Base-by-base conservation (phyloP, 1,140 invertebrate genomes). In the Samia ricini region DNA sequence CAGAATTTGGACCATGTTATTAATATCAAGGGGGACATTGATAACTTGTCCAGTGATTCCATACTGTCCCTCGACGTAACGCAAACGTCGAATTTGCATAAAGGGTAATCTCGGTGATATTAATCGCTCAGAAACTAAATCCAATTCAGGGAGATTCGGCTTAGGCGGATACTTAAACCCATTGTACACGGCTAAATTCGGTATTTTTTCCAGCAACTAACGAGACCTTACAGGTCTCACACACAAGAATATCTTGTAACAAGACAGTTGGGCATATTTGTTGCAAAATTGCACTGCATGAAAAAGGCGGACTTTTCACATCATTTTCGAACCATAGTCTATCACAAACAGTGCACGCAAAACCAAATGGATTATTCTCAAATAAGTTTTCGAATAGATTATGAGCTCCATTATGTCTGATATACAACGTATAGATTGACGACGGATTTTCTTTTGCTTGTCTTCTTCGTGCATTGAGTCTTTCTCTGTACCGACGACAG, bases 41-140 rank as follows among this genome's bases (percentile, higher is more conserved):
- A 81, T 77, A 22, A 74, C 56, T 57, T 77, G 77, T 10, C 79
- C 76, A 60, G 65, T 65, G 24, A 77, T 77, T 26, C 69, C 76
- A 49, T 57, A 71, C 62, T 76, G 72, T 36, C 76, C 71, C 51
- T 78, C 4, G 56, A 74, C 58, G 63, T 83, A 71, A 21, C 77
- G 19, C 10, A 84, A 63, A 33, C 77, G 61, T 62, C 76, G 60
- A 21, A 84, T 76, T 73, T 85, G 76, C 74, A 83, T 81, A 58
- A 85, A 85, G 10, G 79, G 74, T 29, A 85, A 56, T 63, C 74
- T 52, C 15, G 79, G 83, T 23, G 77, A 82, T 33, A 85, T 68
- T 19, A 85, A 64, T 65, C 60, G 29, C 61, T 70, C 61, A 18
- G 64, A 22, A 21, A 66, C 49, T 23, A 70, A 54, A 33, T 70